phyloP scores from a whole-genome alignment of 2,113 vertebrate species.

The Urocynchramus pylzowi region DNA sequence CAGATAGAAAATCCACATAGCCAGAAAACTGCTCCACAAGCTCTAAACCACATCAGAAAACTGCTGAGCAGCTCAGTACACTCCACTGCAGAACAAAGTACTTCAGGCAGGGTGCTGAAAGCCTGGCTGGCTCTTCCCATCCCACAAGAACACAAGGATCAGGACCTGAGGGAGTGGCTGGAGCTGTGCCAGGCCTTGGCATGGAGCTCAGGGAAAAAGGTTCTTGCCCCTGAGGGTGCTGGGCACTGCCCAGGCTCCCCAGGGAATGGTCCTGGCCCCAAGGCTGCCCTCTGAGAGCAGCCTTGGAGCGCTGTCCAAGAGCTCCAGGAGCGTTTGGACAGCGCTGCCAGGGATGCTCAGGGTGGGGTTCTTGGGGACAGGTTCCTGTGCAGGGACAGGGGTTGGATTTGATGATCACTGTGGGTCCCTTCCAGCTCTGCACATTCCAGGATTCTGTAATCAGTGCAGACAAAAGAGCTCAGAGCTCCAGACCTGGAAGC shows the following conservation, averaged over 20 bases:
- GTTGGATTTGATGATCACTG: fast-evolving
- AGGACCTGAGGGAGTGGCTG: neutral
- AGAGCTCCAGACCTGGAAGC: neutral
- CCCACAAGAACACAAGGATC: neutral
- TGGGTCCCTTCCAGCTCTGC: fast-evolving
- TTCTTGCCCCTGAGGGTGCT: neutral
- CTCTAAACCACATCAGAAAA: neutral
- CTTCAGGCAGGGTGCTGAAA: neutral
- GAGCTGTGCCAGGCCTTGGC: neutral
- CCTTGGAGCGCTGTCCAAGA: too few species aligned
- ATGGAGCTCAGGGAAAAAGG: neutral
- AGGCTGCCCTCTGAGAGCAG: too few species aligned
- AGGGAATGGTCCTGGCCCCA: neutral
- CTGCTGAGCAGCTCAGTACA: fast-evolving
- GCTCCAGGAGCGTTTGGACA: neutral
- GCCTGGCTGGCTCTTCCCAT: neutral
- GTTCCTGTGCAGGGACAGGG: neutral
- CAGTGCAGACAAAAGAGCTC: neutral
- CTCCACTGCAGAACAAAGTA: neutral
- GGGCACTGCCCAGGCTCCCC: neutral
- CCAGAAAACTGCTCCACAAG: neutral
- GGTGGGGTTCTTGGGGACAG: neutral
- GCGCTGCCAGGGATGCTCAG: neutral
- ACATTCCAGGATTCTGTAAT: neutral
- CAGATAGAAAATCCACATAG: neutral